Conservation (phyloP, 1,140 invertebrate species). For the Calycopis cecrops region DNA sequence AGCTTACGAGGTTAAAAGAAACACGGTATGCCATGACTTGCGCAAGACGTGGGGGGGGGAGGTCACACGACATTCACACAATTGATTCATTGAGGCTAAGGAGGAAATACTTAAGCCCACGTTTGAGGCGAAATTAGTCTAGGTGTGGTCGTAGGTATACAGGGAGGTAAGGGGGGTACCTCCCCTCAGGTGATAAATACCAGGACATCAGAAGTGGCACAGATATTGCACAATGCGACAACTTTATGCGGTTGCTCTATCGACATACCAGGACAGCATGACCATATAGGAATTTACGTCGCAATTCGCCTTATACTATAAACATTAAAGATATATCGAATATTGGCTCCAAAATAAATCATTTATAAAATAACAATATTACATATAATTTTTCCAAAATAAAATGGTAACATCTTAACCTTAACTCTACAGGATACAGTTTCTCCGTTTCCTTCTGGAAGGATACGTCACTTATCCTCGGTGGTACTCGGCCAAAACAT, state of each 20-base stretch:
- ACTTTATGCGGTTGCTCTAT: background rate
- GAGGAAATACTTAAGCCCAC: slow-evolving; percentile 16
- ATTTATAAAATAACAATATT: background rate
- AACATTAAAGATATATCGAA: background rate
- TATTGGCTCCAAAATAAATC: too few relatives aligned
- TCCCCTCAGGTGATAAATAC: background rate
- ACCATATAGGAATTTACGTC: background rate
- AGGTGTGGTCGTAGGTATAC: slow-evolving; percentile 11
- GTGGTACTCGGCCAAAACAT: slow-evolving; percentile 12
- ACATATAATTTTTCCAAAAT: background rate
- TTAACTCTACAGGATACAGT: slow-evolving; percentile 5
- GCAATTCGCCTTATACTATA: background rate
- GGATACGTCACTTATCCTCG: slow-evolving; percentile 44
- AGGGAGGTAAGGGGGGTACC: background rate
- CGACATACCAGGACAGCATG: slow-evolving; percentile 2
- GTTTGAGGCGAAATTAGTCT: slow-evolving; percentile 10
- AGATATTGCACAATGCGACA: background rate
- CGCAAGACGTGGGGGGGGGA: slow-evolving; percentile 15
- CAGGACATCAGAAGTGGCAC: background rate
- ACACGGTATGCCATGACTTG: background rate
- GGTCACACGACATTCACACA: slow-evolving; percentile 20
- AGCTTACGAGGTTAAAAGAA: background rate
- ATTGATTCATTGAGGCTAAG: slow-evolving; percentile 14
- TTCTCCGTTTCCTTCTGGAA: slow-evolving; percentile 37
- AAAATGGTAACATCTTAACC: background rate